Conservation (phyloP, 1,140 invertebrate species). For the Ostrea denselamellosa region DNA sequence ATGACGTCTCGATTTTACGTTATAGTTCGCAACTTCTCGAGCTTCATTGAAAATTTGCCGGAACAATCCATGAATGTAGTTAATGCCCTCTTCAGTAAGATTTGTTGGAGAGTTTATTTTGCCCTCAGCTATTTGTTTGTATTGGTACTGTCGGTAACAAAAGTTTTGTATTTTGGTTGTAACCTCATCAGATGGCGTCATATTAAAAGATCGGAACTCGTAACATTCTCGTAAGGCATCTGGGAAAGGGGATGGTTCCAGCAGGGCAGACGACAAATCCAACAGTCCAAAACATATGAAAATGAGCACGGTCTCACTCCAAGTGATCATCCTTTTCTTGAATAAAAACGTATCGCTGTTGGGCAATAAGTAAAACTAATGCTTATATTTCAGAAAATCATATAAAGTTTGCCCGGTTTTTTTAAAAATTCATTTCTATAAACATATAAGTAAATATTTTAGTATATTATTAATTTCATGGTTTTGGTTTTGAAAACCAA, state of each 20-base stretch:
- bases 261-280: neutral
- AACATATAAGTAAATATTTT: no score
- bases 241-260: conserved; percentile 10
- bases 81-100: conserved; percentile 11
- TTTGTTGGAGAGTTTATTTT: neutral
- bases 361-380: no score
- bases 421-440: no score
- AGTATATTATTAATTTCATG: no score
- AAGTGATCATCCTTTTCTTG: neutral
- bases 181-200: conserved; percentile 4
- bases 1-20: neutral
- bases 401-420: no score
- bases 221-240: conserved; percentile 12
- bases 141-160: conserved; percentile 27
- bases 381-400: no score
- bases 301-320: neutral
- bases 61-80: conserved; percentile 30
- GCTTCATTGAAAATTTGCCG: conserved; percentile 38
- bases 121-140: neutral
- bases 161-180: neutral
- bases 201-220: conserved; percentile 6
- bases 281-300: neutral
- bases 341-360: neutral
- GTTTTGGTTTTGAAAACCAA: no score
- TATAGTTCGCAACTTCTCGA: neutral